phyloP scores from a whole-genome alignment of 2,797 vertebrate species.

The Scolopax bukidnonensis region DNA sequence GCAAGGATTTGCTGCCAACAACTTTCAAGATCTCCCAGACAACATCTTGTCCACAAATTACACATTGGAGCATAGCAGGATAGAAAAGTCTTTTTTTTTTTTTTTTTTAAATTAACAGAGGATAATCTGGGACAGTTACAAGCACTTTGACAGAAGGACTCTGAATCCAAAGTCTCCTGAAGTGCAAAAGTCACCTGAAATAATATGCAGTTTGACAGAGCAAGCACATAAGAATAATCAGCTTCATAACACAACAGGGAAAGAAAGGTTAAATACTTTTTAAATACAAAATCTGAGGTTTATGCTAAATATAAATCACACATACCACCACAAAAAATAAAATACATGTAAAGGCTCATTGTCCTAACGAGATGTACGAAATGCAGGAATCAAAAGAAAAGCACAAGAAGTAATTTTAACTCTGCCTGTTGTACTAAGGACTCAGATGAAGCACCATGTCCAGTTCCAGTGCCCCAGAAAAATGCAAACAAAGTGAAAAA shows the following conservation, averaged over 20 bases:
- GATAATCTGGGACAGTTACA: neutral
- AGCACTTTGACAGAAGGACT: neutral
- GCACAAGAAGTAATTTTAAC: neutral
- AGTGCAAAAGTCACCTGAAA: neutral
- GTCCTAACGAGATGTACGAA: neutral
- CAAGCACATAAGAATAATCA: neutral
- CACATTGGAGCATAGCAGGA: neutral
- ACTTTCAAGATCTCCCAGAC: neutral
- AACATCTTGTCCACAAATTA: neutral
- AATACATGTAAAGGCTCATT: rapidly evolving
- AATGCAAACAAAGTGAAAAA: neutral
- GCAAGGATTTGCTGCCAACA: neutral
- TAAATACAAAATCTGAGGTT: neutral
- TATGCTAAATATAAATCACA: neutral
- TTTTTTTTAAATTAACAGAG: neutral
- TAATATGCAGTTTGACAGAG: neutral
- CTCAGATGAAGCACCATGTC: neutral
- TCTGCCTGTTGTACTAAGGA: neutral
- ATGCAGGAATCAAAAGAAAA: neutral
- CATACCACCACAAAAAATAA: rapidly evolving
- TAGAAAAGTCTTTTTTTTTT: neutral
- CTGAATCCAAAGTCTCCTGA: neutral
- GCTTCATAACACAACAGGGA: neutral
- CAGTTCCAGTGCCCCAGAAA: neutral
- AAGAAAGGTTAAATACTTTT: neutral